These are phyloP conservation scores for Conger conger DNA, from an alignment of 2,113 vertebrate species.

Conservation along the genomic window DNA sequence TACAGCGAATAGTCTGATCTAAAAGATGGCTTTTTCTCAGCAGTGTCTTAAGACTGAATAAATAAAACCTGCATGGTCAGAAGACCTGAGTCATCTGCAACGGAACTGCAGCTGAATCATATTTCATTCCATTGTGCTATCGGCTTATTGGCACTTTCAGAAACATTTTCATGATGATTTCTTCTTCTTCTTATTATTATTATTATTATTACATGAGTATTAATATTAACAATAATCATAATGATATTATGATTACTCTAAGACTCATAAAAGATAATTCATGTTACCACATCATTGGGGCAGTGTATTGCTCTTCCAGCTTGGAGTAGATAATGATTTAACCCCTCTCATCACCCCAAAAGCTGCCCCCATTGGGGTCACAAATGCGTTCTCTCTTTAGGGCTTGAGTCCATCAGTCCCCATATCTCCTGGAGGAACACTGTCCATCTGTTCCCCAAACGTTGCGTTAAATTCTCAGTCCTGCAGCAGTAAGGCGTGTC, in stretches of 20 bases:
- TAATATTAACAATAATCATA: too few species aligned
- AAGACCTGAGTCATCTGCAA: conserved; percentile 38
- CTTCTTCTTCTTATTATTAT: conserved; percentile 35
- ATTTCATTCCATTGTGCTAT: conserved; percentile 8
- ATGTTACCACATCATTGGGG: not conserved
- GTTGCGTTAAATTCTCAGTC: conserved; percentile 36
- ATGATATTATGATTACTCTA: too few species aligned
- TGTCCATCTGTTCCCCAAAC: conserved; percentile 53
- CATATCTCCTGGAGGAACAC: conserved; percentile 59
- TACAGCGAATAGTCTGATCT: not conserved
- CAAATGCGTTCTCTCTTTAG: conserved; percentile 54
- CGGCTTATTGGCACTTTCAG: conserved; percentile 30
- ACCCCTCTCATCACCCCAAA: not conserved
- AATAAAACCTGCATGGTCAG: conserved; percentile 36
- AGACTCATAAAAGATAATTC: not conserved
- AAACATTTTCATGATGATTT: conserved; percentile 32
- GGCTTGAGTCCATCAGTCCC: conserved; percentile 47
- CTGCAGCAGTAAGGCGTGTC: conserved; percentile 63
- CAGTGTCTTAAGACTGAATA: conserved; percentile 15
- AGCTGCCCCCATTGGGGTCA: conserved; percentile 22
- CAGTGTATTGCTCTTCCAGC: not conserved
- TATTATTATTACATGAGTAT: conserved; percentile 18
- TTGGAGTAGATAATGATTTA: not conserved
- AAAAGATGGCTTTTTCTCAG: not conserved
- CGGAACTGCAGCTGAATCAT: conserved; percentile 30